Evolutionary conservation across 2,113 vertebrate genomes (phyloP), one percentile per base, ranked within the genome.

Genomic region (Grallaria varia): DNA sequence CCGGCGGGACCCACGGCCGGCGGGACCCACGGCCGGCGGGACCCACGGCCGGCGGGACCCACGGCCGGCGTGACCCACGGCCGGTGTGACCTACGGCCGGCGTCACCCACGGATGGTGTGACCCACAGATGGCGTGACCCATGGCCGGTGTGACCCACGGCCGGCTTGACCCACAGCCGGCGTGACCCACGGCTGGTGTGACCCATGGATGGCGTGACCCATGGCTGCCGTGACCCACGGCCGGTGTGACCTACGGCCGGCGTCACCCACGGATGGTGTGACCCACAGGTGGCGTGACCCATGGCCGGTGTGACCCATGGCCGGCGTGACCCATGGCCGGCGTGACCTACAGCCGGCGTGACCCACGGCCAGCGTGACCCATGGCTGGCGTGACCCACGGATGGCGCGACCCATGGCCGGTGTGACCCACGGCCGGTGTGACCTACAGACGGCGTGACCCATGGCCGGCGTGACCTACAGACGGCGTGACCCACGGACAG

Each of bases 61-160:
- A 18, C 31, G 1, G 8, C 1, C 3, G 72, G 7, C 21, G 42
- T 24, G 35, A 63, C 35, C 40, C 33, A 30, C 25, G 0, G 24
- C 22, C 0, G 0, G 25, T n/a, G n/a, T 0, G 1, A 37, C 37
- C 6, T 60, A 18, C 31, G 1, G 8, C 1, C 3, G 72, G 7
- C 21, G 42, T 24, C 35, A 63, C 35, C 40, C 33, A 30, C 25
- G 0, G 24, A n/a, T n/a, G n/a, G n/a, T n/a, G n/a, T n/a, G n/a
- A n/a, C n/a, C n/a, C n/a, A n/a, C n/a, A n/a, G n/a, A n/a, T n/a
- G n/a, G n/a, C n/a, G n/a, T 0, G 1, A 37, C 37, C 6, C 66
- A 18, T 28, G 1, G 8, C 1, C 3, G 72, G 7, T 20, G 42
- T 24, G 35, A 63, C 35, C 40, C 33, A 30, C 25, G 0, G 24